These are phyloP conservation scores for Salarias fasciatus DNA, from an alignment of 2,797 vertebrate genomes.

Conservation along the genomic window DNA sequence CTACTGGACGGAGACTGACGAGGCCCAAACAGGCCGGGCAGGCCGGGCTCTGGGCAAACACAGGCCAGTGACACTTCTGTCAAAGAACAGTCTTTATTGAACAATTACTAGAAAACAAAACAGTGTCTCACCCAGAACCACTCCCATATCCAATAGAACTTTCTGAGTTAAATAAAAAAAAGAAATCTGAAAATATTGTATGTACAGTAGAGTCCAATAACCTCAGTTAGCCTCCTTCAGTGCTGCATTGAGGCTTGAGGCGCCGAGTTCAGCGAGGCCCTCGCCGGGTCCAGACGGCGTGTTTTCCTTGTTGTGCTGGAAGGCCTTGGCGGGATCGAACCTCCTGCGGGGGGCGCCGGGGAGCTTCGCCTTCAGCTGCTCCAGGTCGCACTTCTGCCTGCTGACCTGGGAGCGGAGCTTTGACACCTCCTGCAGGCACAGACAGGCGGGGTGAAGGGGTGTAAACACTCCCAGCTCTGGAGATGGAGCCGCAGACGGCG, in stretches of 20 bases:
- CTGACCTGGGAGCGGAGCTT: conserved; percentile 84
- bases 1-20: conserved; percentile 63
- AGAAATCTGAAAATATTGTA: no score
- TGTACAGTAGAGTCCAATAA: no score
- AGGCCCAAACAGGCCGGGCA: background rate
- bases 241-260: no score
- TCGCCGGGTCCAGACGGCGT: conserved; percentile 66
- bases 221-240: no score
- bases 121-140: conserved; percentile 2
- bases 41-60: conserved; percentile 7
- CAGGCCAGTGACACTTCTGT: conserved; percentile 5
- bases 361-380: conserved; percentile 81
- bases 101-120: conserved; percentile 72
- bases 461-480: background rate
- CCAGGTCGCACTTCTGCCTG: conserved; percentile 83
- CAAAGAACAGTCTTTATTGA: conserved; percentile 34
- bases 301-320: conserved; percentile 93
- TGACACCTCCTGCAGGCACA: conserved; percentile 84
- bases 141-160: conserved; percentile 36
- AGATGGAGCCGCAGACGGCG: background rate
- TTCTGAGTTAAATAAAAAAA: conserved; percentile 59
- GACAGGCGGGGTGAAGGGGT: background rate
- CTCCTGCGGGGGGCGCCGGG: conserved; percentile 57
- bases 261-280: conserved; percentile 85
- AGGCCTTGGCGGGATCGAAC: conserved; percentile 93